Evolutionary conservation across 2,888 invertebrate genomes (phyloP), one percentile per base, ranked within the genome.

Genomic region (Cheilosia variabilis): DNA sequence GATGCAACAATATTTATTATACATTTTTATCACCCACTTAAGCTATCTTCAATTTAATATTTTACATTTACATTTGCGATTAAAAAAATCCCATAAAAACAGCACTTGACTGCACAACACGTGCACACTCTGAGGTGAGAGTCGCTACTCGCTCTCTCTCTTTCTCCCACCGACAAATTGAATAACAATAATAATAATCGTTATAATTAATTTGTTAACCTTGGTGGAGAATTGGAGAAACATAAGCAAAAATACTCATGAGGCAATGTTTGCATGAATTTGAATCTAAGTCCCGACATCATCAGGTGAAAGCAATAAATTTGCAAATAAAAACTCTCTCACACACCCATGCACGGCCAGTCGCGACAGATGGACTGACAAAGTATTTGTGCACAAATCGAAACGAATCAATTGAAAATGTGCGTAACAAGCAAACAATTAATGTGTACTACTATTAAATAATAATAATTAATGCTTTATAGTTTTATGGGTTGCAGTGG

Each of bases 141-240:
- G 52, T 53, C 24, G 17, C 45, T 50, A 17, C 62, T 31, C 22
- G 50, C 63, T 31, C 65, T 24, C 37, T n/a, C 41, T 68, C 13
- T 24, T 43, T 68, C 17, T 43, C 27, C 1, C 9, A 10, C 9
- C 5, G 22, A 52, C 31, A 55, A 55, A 53, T 37, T 50, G 19
- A 55, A 53, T 37, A 73, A 31, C 43, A 15, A 43, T 2, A 62
- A 62, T 27, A 1, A 27, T 27, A 27, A 72, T n/a, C n/a, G n/a
- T n/a, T n/a, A n/a, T 13, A 73, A 57, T 43, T 45, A 41, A 76
- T 76, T 52, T 43, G 60, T 68, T 76, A 68, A 76, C 76, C 76
- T 76, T 76, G 76, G 15, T 22, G 19, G 17, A 41, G 15, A 17
- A 27, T 9, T 10, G n/a, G 17, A 43, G 41, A 24, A 17, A 55